Percentiles rank a stretch among this genome's conserved stretches.
These are phyloP conservation scores for Eustalomyia histrio DNA, from an alignment of 2,888 invertebrate species.

Conservation along the genomic window DNA sequence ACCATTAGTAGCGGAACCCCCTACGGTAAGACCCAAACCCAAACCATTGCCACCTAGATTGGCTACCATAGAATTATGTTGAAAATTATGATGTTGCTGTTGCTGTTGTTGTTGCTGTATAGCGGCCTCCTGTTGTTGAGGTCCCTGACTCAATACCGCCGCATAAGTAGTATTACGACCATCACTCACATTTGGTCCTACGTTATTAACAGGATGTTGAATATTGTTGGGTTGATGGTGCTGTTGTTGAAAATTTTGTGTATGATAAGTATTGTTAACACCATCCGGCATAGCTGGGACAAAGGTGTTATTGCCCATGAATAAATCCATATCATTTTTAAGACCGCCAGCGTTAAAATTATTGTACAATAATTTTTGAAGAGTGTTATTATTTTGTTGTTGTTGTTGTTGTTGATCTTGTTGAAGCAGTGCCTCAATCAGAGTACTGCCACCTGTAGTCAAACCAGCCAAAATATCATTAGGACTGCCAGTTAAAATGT, in stretches of 20 bases:
- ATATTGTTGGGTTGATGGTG: constrained; percentile 52
- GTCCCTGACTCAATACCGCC: constrained; percentile 79
- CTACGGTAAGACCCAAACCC: constrained; percentile 46
- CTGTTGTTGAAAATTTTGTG: constrained; percentile 57
- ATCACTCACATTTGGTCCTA: constrained; percentile 46
- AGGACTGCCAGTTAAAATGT: constrained; percentile 68
- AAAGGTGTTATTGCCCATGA: constrained; percentile 68
- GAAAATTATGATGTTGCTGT: constrained; percentile 65
- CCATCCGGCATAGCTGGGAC: constrained; percentile 54
- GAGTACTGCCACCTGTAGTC: constrained; percentile 72
- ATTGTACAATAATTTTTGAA: constrained; percentile 73
- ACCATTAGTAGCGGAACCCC: constrained; percentile 40
- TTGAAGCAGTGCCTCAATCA: constrained; percentile 77
- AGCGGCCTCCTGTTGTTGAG: constrained; percentile 65
- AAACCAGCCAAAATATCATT: constrained; percentile 70
- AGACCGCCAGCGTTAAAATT: constrained; percentile 70
- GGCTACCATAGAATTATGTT: constrained; percentile 56
- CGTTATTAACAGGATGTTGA: constrained; percentile 60
- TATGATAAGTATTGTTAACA: constrained; percentile 63
- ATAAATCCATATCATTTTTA: constrained; percentile 75
- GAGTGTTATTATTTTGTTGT: constrained; percentile 62
- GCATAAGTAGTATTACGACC: constrained; percentile 78
- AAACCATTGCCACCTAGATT: constrained; percentile 52
- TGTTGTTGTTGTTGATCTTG: constrained; percentile 69
- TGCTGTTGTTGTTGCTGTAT: constrained; percentile 65